Base-by-base conservation (phyloP, 2,888 invertebrate species). In the Cylindroiulus punctatus region DNA sequence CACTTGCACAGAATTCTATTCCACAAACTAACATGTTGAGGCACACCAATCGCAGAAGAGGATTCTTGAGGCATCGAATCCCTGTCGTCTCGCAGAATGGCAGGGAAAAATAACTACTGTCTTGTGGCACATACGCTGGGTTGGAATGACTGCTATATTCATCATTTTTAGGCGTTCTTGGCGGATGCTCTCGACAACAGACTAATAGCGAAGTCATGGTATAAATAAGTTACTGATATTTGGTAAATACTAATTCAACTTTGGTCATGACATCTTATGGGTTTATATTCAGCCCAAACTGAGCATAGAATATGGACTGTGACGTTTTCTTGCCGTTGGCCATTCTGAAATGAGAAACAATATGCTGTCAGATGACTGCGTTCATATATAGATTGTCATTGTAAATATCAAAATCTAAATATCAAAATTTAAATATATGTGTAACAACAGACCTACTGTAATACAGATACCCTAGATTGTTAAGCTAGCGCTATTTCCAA, bases 21-120 rank as follows among this genome's bases (percentile, higher is more conserved):
- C 92, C 92, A 88, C 91, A 92, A 3, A 91, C 91, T 26, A 92
- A 89, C 52, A 91, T 89, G 88, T 92, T 92, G 42, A 92, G 65
- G 42, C 83, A 84, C 22, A 87, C 87, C 44, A 87, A 85, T 7
- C 81, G 65, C 3, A 36, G n/a, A 22, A 87, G n/a, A 42, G 86
- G 81, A 40, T 40, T 81, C 36, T 81, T 81, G 81, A 40, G 2
- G 17, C 81, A 81, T 2, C n/a, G 2, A 57, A 17, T 57, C 52
- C 52, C n/a, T 1, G n/a, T 36, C 36, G 3, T n/a, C 7, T 57
- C 52, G n/a, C 52, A 57, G 52, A 57, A 57, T 57, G 52, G 52
- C 52, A 57, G n/a, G n/a, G 52, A 57, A 57, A n/a, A 57, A 7
- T 7, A 57, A n/a, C n/a, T n/a, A n/a, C 52, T n/a, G n/a, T 57